Evolutionary conservation across 2,113 vertebrate species (phyloP).

Genomic region (Excalfactoria chinensis): DNA sequence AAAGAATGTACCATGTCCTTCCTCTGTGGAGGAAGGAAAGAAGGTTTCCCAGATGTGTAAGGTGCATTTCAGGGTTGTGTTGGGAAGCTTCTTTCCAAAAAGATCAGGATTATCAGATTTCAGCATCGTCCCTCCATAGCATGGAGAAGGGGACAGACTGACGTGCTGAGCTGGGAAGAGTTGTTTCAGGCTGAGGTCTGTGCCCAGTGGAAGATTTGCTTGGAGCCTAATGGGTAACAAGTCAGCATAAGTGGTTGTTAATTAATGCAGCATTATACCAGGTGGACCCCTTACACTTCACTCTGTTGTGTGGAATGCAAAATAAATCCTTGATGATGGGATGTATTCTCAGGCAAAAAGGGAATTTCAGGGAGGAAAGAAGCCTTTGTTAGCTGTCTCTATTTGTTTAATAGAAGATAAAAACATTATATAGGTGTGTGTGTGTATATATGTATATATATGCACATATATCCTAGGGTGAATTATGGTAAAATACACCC

Average conservation of each 20-base stretch:
- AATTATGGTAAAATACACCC: background rate
- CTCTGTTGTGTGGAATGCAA: constrained; percentile 11
- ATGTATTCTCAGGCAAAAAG: constrained; percentile 14
- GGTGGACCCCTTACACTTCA: constrained; percentile 30
- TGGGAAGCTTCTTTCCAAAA: background rate
- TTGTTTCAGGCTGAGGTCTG: constrained; percentile 7
- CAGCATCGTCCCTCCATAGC: background rate
- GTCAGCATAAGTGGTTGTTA: constrained; percentile 21
- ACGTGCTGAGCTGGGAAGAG: background rate
- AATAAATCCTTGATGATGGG: constrained; percentile 57
- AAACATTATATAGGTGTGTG: too few relatives aligned
- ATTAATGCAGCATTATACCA: constrained; percentile 22
- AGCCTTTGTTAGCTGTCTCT: background rate
- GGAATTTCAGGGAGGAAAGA: constrained; percentile 10
- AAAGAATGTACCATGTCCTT: background rate
- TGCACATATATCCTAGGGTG: background rate
- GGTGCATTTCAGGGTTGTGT: accelerated
- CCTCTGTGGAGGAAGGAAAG: background rate
- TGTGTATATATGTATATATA: too few relatives aligned
- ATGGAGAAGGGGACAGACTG: background rate
- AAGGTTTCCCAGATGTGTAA: background rate
- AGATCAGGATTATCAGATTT: background rate
- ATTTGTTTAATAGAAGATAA: constrained; percentile 11
- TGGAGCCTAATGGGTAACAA: constrained; percentile 38
- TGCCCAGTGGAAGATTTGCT: background rate